Base-by-base conservation (phyloP, 2,797 vertebrate genomes). In the Margarornis squamiger region DNA sequence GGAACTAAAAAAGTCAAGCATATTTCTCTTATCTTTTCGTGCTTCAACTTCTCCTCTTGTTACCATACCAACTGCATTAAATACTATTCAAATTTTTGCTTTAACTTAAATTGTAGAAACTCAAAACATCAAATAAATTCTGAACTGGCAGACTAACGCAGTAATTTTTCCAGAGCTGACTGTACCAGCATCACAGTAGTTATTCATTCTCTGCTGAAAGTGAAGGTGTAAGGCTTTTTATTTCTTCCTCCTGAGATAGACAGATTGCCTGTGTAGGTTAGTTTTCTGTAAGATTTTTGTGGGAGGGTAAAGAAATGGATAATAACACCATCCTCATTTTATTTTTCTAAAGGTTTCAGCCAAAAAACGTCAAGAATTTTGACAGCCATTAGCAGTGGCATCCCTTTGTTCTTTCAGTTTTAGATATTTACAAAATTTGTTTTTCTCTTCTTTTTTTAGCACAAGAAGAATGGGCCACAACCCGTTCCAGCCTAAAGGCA, bases 401-500 rank as follows among this genome's bases (percentile, higher is more conserved):
- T 94, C 70, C 45, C 54, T 75, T 88, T 78, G 20, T 71, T 65
- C 39, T 81, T 78, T 91, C 51, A 63, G 1, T 57, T 70, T 67
- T 34, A 84, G 61, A 26, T 92, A 77, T 83, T 94, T 83, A 94
- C 48, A 77, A 90, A 96, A 81, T 41, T 29, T 93, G 45, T 95
- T 96, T 96, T 80, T 97, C 86, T 98, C 63, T 97, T 96, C 96
- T 93, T 43, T 97, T 97, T 97, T 58, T 98, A 98, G 98, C 98
- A 97, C 98, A 99, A 98, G 99, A 99, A 98, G 99, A 99, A 97
- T 99, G 99, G 99, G 97, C 98, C 54, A 97, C 98, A 32, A 97
- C 98, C 81, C 98, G 99, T 96, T 98, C 98, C 95, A 98, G 98
- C 97, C 98, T 99, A 97, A 99, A 99, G 98, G 99, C 99, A 93